Base-by-base conservation (phyloP, 2,888 invertebrate genomes). In the Drosophila atroscutellata region DNA sequence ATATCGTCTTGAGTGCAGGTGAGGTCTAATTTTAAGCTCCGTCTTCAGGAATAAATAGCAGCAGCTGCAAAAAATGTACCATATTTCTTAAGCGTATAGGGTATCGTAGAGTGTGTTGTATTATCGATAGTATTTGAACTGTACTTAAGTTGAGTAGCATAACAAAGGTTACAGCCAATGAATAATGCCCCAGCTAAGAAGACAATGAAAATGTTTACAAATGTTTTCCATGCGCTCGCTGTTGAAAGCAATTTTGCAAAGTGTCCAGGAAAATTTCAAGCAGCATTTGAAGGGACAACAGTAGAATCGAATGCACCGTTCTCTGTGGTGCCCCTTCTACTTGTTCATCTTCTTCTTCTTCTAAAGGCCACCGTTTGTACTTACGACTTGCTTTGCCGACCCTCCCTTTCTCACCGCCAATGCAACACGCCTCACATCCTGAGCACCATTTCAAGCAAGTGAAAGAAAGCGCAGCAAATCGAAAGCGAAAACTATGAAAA, bases 401-500 rank as follows among this genome's bases (percentile, higher is more conserved):
- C 28, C 42, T 60, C 49, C 57, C 32, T 18, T 15, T 24, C 24
- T 11, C 58, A 30, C 51, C 18, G 18, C 2, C 36, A 8, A 52
- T 32, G 55, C 37, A n/a, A 32, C 18, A 8, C n/a, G 57, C 50
- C 20, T 36, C n/a, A 55, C 20, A 32, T 24, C 56, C 37, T 37
- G n/a, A 26, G 30, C 30, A 30, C 5, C 65, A 60, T 65, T 77
- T 71, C 70, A 64, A 60, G 66, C 68, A 57, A 72, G 79, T 79
- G 75, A 80, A 83, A 70, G 83, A 77, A 88, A 90, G 86, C 88
- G 77, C 90, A 83, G 86, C 86, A 90, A 88, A 90, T 82, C 83
- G 90, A 90, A 88, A 83, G 86, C 86, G 86, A 85, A 86, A 90
- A 90, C 90, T 86, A 90, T 85, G 73, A 62, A 66, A 80, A 81